Base-by-base conservation (phyloP, 2,888 invertebrate species). In the Toxonevra muliebris region DNA sequence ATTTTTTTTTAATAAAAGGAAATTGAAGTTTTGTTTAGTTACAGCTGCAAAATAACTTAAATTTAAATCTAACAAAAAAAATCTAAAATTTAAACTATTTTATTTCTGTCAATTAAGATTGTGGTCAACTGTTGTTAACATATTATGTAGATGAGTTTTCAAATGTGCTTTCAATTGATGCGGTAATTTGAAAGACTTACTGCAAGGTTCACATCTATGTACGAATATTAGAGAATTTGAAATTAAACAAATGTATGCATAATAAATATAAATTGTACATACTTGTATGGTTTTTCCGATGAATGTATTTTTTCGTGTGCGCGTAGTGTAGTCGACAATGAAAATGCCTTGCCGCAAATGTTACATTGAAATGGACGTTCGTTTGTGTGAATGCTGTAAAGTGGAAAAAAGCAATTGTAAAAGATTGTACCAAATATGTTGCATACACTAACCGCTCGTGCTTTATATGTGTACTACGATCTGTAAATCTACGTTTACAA, bases 91-190 rank as follows among this genome's bases (percentile, higher is more conserved):
- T 30, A 2, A 30, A 30, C 30, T 30, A 30, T 30, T 30, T 30
- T 30, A 30, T 30, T 30, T 30, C 3, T 30, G 7, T 30, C 30
- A 30, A 30, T 7, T 59, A 19, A 60, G 62, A 40, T 30, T 30
- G 30, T 30, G 30, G 30, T 30, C 30, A 30, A 7, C 30, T 30
- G 30, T n/a, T 68, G 62, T 15, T 57, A n/a, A 62, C 13, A 66
- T 53, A 61, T 75, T 75, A 62, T 79, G 79, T 63, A 76, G 65
- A 60, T 79, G 74, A 10, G 80, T 79, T 62, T 73, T 75, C 48
- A 72, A 62, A 71, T 85, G 85, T 0, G 84, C 84, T 53, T 83
- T 83, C 0, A 85, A 74, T 66, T 85, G 85, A 69, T 85, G 85
- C 1, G 81, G 78, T 71, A 84, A 73, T 7, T 84, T 81, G 65